Evolutionary conservation across 2,888 invertebrate genomes (phyloP).

Genomic region (Andrena bucephala): DNA sequence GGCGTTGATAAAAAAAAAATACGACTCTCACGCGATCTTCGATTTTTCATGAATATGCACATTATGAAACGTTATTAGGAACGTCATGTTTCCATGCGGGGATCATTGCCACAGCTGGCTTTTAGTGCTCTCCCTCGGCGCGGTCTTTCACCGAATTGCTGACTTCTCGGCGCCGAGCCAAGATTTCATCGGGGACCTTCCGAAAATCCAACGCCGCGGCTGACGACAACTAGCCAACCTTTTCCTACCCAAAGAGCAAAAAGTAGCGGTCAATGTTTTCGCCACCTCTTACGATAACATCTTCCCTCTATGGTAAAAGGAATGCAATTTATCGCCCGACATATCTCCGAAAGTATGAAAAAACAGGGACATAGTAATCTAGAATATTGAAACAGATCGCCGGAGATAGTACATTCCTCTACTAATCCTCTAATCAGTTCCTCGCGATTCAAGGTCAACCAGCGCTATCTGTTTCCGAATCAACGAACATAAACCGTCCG

Average conservation of each 20-base stretch:
- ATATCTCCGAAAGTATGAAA: neutral
- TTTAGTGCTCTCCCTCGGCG: neutral
- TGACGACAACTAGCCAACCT: neutral
- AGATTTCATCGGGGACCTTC: neutral
- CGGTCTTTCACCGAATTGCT: slow-evolving; percentile 17
- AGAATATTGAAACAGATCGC: no score
- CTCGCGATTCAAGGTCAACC: no score
- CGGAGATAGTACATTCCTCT: no score
- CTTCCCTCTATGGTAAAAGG: neutral
- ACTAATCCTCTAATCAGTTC: no score
- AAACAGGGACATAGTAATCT: no score
- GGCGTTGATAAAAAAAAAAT: slow-evolving; percentile 7
- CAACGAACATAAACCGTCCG: no score
- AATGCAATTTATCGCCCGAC: neutral
- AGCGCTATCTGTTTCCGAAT: no score
- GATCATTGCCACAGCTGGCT: slow-evolving; percentile 7
- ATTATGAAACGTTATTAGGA: slow-evolving; percentile 3
- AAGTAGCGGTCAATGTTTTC: neutral
- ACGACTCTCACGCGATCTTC: slow-evolving; percentile 3
- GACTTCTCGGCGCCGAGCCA: slow-evolving; percentile 3
- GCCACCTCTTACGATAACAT: neutral
- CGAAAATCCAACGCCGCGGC: neutral
- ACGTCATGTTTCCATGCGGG: neutral
- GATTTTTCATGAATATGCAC: slow-evolving; percentile 32
- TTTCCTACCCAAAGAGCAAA: neutral